phyloP scores from a whole-genome alignment of 2,888 invertebrate genomes.

The Deilephila porcellus region DNA sequence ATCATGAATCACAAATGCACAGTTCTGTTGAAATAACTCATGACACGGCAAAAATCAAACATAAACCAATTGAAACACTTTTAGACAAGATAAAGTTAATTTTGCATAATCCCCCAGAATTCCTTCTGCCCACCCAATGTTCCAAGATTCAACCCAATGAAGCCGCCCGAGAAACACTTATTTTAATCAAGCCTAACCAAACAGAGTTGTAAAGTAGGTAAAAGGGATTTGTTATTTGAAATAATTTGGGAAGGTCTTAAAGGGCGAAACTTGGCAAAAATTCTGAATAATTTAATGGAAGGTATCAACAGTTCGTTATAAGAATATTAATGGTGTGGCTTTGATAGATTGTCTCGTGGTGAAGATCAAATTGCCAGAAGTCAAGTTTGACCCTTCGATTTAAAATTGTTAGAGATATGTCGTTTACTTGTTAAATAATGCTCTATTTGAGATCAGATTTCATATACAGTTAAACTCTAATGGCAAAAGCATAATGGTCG shows the following conservation, averaged over 20 bases:
- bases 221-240: conserved; percentile 28
- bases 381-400: neutral
- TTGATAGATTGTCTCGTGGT: neutral
- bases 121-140: neutral
- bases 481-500: too few relatives aligned
- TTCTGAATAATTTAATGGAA: conserved; percentile 12
- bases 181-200: conserved; percentile 26
- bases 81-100: too few relatives aligned
- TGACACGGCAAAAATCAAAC: too few relatives aligned
- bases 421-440: too few relatives aligned
- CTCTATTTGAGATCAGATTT: too few relatives aligned
- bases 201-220: conserved; percentile 23
- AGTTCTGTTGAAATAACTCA: too few relatives aligned
- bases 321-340: neutral
- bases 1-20: too few relatives aligned
- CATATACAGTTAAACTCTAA: too few relatives aligned
- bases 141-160: neutral
- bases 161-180: neutral
- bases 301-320: neutral
- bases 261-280: neutral
- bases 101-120: neutral
- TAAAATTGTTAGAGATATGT: too few relatives aligned
- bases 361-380: neutral
- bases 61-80: too few relatives aligned
- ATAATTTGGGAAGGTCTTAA: conserved; percentile 7